Percentiles rank a stretch among this genome's conserved stretches.
Evolutionary conservation across 2,888 invertebrate genomes (phyloP).

Genomic region (Selenia dentaria): DNA sequence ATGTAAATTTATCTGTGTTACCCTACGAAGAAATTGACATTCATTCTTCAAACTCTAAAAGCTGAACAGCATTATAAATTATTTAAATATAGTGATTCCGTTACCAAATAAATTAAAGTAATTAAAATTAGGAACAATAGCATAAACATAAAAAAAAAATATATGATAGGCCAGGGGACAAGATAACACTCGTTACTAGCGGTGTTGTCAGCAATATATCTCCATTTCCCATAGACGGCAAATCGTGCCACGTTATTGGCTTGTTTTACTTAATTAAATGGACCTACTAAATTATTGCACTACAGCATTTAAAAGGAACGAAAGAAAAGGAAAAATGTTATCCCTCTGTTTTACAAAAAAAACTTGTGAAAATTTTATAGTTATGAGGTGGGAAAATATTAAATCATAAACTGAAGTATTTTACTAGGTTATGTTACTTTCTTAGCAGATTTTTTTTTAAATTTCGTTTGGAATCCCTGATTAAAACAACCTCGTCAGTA

Average conservation of each 20-base stretch:
- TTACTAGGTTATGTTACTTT: too few relatives aligned
- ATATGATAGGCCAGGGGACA: slow-evolving; percentile 45
- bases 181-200: slow-evolving; percentile 59
- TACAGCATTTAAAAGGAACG: slow-evolving; percentile 66
- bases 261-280: slow-evolving; percentile 82
- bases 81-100: too few relatives aligned
- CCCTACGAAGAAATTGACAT: too few relatives aligned
- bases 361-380: slow-evolving; percentile 55
- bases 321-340: slow-evolving; percentile 61
- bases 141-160: too few relatives aligned
- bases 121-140: too few relatives aligned
- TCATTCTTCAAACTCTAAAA: too few relatives aligned
- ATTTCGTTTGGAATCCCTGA: too few relatives aligned
- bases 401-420: slow-evolving; percentile 20
- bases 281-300: slow-evolving; percentile 74
- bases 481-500: too few relatives aligned
- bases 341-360: slow-evolving; percentile 61
- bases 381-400: slow-evolving; percentile 44
- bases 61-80: too few relatives aligned
- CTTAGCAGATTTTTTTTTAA: too few relatives aligned
- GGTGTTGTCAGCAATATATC: slow-evolving; percentile 78
- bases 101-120: too few relatives aligned
- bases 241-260: slow-evolving; percentile 75
- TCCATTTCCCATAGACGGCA: slow-evolving; percentile 78
- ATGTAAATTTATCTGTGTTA: too few relatives aligned